phyloP scores from a whole-genome alignment of 1,140 invertebrate genomes.

The Sipha flava region DNA sequence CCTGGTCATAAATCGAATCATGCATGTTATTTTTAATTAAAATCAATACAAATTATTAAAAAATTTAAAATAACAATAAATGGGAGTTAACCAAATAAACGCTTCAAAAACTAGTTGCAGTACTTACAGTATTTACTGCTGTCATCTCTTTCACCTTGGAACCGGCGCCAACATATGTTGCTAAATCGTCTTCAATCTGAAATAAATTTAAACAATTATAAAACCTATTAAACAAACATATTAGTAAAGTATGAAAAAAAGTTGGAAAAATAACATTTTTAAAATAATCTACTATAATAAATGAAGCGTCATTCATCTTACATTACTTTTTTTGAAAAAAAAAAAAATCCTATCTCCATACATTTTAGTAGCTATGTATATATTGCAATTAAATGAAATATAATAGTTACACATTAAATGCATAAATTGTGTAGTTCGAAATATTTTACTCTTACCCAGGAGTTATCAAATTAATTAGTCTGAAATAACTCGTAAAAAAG shows the following conservation, averaged over 20 bases:
- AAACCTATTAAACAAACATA: background rate
- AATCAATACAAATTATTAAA: background rate
- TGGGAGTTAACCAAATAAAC: too few relatives aligned
- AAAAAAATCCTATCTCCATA: too few relatives aligned
- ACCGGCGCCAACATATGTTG: slow-evolving; percentile 28
- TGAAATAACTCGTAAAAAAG: too few relatives aligned
- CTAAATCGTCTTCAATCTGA: slow-evolving; percentile 25
- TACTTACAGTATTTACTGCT: slow-evolving; percentile 19
- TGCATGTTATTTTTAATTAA: too few relatives aligned
- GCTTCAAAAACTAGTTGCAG: background rate
- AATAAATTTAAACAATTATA: background rate
- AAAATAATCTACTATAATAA: background rate
- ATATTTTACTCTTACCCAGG: too few relatives aligned
- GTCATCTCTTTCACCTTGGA: slow-evolving; percentile 24
- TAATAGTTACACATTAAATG: too few relatives aligned
- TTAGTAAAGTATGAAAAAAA: background rate
- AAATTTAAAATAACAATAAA: background rate
- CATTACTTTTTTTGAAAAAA: too few relatives aligned
- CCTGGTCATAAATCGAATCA: too few relatives aligned
- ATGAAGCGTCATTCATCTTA: background rate
- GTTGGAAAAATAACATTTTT: background rate
- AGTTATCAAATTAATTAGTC: too few relatives aligned
- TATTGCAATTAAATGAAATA: too few relatives aligned
- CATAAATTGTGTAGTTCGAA: too few relatives aligned
- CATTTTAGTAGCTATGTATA: too few relatives aligned